A percentile compares a stretch with the other conserved stretches of the same genome.
phyloP scores from a whole-genome alignment of 2,797 vertebrate genomes.

The Cheirogaleus major region DNA sequence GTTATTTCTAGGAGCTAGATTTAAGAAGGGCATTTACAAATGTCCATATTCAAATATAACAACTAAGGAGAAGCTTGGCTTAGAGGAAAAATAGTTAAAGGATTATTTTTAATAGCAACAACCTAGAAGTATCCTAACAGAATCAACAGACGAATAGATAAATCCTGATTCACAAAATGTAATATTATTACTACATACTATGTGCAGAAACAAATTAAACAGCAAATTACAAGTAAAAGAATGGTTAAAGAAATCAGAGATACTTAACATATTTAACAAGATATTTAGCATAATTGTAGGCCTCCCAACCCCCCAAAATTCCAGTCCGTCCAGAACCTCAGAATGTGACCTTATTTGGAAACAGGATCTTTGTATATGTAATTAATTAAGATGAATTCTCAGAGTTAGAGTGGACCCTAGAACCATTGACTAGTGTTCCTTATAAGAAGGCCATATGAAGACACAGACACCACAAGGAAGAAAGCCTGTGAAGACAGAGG shows the following conservation, averaged over 20 bases:
- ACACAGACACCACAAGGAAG: background rate
- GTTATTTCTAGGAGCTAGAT: background rate
- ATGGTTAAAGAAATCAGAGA: background rate
- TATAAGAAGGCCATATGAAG: background rate
- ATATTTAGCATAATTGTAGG: background rate
- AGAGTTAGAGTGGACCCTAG: background rate
- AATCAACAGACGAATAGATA: background rate
- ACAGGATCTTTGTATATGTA: background rate
- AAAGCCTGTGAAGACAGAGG: background rate
- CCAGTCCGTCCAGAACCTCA: background rate
- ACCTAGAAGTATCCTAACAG: background rate
- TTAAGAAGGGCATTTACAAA: background rate
- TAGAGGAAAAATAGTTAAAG: background rate
- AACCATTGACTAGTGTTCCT: background rate
- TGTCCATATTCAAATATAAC: background rate
- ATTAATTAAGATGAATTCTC: background rate
- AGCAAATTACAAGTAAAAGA: background rate
- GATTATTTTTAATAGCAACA: conserved; percentile 18
- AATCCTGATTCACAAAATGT: background rate
- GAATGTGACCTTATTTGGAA: background rate
- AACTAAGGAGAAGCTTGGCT: background rate
- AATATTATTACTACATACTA: background rate
- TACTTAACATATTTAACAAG: background rate
- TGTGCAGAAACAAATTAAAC: background rate
- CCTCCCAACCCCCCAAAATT: background rate